Conservation (phyloP, 2,888 invertebrate genomes). For the Dendrolimus houi region DNA sequence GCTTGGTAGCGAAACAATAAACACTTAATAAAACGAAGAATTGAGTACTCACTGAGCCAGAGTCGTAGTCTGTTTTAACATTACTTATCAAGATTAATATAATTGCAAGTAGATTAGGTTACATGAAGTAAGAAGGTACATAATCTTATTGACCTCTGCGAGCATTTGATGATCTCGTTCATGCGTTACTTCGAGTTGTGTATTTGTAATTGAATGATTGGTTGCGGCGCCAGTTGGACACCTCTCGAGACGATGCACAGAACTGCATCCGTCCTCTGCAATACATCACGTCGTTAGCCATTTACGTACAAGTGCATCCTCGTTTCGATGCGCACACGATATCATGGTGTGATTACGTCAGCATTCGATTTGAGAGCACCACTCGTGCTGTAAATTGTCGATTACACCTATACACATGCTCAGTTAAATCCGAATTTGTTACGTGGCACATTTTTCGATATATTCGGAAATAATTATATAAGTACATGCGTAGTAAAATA, state of each 20-base stretch:
- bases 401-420: neutral
- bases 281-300: slow-evolving; percentile 38
- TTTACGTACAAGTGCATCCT: slow-evolving; percentile 22
- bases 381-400: neutral
- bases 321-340: slow-evolving; percentile 10
- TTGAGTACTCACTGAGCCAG: no score
- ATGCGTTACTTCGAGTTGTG: slow-evolving; percentile 28
- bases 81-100: neutral
- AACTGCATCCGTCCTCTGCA: slow-evolving; percentile 38
- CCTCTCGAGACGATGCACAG: slow-evolving; percentile 58
- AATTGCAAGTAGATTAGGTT: neutral
- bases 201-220: slow-evolving; percentile 59
- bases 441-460: neutral
- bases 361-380: neutral
- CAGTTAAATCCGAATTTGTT: neutral
- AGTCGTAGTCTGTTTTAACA: no score
- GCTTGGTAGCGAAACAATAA: no score
- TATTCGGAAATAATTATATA: no score
- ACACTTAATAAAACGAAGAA: no score
- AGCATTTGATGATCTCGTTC: slow-evolving; percentile 29
- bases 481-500: no score
- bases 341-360: neutral
- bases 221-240: slow-evolving; percentile 54
- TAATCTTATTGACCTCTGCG: slow-evolving; percentile 1
- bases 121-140: neutral